Percentiles rank a stretch among this genome's conserved stretches.
Evolutionary conservation across 2,797 vertebrate genomes (phyloP).

Genomic region (Centroberyx gerrardi): DNA sequence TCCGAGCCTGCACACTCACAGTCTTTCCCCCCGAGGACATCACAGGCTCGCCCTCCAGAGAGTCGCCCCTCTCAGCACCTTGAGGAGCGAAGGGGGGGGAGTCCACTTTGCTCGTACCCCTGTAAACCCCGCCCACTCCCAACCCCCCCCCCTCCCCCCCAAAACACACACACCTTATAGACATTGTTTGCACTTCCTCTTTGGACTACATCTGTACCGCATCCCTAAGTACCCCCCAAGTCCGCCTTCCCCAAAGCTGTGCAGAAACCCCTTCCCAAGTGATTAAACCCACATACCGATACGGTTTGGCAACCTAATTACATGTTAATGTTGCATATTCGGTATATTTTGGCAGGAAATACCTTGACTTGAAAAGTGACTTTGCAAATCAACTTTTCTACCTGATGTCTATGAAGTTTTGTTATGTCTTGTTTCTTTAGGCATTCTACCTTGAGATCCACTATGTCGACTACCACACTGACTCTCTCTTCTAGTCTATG

Average conservation of each 20-base stretch:
- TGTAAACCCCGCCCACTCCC: slow-evolving; percentile 30
- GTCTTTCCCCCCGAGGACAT: slow-evolving; percentile 96
- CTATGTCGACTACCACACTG: slow-evolving; percentile 67
- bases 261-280: slow-evolving; percentile 69
- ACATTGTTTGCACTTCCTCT: slow-evolving; percentile 85
- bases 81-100: slow-evolving; percentile 84
- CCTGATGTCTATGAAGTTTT: slow-evolving; percentile 85
- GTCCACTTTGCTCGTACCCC: slow-evolving; percentile 65
- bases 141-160: slow-evolving; percentile 27
- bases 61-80: slow-evolving; percentile 97
- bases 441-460: slow-evolving; percentile 64
- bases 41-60: slow-evolving; percentile 94
- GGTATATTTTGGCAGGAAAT: slow-evolving; percentile 84
- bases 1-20: slow-evolving; percentile 97
- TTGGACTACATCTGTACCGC: slow-evolving; percentile 80
- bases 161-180: slow-evolving; percentile 74
- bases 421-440: slow-evolving; percentile 76
- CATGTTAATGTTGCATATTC: slow-evolving; percentile 79
- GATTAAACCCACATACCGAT: slow-evolving; percentile 70
- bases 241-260: slow-evolving; percentile 66
- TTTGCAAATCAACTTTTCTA: slow-evolving; percentile 90
- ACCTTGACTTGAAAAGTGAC: slow-evolving; percentile 86
- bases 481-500: slow-evolving; percentile 77
- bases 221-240: slow-evolving; percentile 49
- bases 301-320: slow-evolving; percentile 83